Percentiles rank a stretch among this genome's conserved stretches.
These are phyloP conservation scores for Ormyrus nitidulus DNA, from an alignment of 2,888 invertebrate species.

Conservation along the genomic window DNA sequence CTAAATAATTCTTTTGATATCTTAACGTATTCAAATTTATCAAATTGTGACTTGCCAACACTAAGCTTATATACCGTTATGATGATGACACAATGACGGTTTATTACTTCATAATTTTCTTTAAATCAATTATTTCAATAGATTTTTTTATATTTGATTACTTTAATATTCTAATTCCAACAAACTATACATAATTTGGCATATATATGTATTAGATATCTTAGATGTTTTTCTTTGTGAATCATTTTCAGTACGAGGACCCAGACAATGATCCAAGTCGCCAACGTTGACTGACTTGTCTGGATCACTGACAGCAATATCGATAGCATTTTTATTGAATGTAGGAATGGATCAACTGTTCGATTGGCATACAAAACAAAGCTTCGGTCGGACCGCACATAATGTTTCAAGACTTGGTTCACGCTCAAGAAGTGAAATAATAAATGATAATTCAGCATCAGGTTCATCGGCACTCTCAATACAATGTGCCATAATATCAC, in stretches of 20 bases:
- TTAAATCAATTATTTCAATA: background rate
- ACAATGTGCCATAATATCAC: conserved; percentile 57
- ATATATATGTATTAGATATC: too few relatives aligned
- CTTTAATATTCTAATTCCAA: too few relatives aligned
- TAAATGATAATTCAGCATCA: conserved; percentile 43
- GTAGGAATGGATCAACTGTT: background rate
- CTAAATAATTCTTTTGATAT: background rate
- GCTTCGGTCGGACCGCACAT: conserved; percentile 32
- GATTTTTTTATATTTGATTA: too few relatives aligned
- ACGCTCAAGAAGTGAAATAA: background rate
- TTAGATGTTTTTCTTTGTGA: too few relatives aligned
- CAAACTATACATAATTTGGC: too few relatives aligned
- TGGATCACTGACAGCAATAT: conserved; percentile 32
- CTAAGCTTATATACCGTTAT: background rate
- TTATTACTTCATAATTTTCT: background rate
- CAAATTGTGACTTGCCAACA: conserved; percentile 15
- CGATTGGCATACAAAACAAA: conserved; percentile 27
- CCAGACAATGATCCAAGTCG: too few relatives aligned
- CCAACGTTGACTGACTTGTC: too few relatives aligned
- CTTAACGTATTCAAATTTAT: conserved; percentile 1
- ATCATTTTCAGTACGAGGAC: too few relatives aligned
- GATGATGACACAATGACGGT: conserved; percentile 24
- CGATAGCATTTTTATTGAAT: conserved; percentile 53
- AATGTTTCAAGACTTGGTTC: conserved; percentile 1
- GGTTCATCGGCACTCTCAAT: conserved; percentile 58